phyloP scores from a whole-genome alignment of 2,113 vertebrate species.

The Rissa tridactyla region DNA sequence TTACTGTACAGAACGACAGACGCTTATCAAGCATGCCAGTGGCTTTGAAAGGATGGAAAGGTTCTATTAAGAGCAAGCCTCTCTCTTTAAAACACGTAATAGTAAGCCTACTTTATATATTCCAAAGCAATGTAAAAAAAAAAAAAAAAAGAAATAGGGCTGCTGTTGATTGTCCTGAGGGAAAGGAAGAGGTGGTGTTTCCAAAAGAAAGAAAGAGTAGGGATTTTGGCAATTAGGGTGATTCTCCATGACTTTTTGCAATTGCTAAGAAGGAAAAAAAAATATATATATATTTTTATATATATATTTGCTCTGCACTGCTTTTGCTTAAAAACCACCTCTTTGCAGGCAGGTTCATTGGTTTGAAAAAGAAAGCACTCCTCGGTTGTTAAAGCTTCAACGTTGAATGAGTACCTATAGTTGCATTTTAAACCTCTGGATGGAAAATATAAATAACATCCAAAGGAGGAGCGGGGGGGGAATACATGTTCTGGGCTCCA shows the following conservation, averaged over 20 bases:
- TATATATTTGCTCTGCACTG: neutral
- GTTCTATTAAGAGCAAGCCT: conserved; percentile 14
- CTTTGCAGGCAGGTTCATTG: neutral
- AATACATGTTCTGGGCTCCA: neutral
- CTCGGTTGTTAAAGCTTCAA: neutral
- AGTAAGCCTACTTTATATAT: conserved; percentile 2
- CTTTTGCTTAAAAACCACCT: neutral
- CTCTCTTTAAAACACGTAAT: conserved; percentile 14
- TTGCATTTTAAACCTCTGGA: conserved; percentile 11
- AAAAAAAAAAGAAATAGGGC: neutral
- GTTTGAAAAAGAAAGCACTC: neutral
- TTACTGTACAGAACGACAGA: neutral
- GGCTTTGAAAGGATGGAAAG: conserved; percentile 40
- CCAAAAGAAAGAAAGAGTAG: neutral
- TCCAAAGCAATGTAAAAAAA: conserved; percentile 8
- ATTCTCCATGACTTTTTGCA: neutral
- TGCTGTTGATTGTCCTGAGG: conserved; percentile 1
- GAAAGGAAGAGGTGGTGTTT: neutral
- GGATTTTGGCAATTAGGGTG: neutral
- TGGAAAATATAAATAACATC: conserved; percentile 44
- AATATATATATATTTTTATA: neutral
- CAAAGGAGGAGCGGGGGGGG: neutral
- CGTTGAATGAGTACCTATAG: neutral
- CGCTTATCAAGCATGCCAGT: neutral
- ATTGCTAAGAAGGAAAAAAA: neutral